Percentiles rank a stretch among this genome's conserved stretches.
Conservation (phyloP, 2,797 vertebrate genomes). For the Australoheros facetus region DNA sequence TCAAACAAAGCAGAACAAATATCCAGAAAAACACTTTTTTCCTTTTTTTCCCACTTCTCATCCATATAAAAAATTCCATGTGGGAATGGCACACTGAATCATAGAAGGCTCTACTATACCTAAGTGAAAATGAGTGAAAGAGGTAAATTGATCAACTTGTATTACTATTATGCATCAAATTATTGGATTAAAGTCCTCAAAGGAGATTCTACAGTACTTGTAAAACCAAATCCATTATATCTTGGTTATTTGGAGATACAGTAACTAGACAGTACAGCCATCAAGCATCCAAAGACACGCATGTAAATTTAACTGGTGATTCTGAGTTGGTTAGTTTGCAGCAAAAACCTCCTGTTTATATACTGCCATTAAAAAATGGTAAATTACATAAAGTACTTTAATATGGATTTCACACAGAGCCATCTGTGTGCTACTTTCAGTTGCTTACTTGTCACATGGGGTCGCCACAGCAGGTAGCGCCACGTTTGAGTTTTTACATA, state of each 20-base stretch:
- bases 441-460: too few relatives aligned
- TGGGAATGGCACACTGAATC: not conserved
- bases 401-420: too few relatives aligned
- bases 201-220: not conserved
- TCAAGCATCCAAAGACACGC: not conserved
- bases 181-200: not conserved
- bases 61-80: not conserved
- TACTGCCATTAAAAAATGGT: not conserved
- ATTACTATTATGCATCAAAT: not conserved
- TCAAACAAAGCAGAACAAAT: slow-evolving; percentile 36
- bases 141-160: not conserved
- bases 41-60: not conserved
- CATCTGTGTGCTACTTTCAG: too few relatives aligned
- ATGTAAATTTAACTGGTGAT: not conserved
- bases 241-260: not conserved
- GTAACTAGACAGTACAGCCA: not conserved
- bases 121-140: not conserved
- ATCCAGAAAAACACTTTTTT: not conserved
- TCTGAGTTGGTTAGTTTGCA: not conserved
- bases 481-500: too few relatives aligned
- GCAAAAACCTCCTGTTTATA: too few relatives aligned
- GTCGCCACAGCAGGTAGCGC: too few relatives aligned
- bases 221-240: not conserved
- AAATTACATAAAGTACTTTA: not conserved
- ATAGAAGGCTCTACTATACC: not conserved